These are phyloP conservation scores for Tenodera sinensis DNA, from an alignment of 2,888 invertebrate genomes.

Conservation along the genomic window DNA sequence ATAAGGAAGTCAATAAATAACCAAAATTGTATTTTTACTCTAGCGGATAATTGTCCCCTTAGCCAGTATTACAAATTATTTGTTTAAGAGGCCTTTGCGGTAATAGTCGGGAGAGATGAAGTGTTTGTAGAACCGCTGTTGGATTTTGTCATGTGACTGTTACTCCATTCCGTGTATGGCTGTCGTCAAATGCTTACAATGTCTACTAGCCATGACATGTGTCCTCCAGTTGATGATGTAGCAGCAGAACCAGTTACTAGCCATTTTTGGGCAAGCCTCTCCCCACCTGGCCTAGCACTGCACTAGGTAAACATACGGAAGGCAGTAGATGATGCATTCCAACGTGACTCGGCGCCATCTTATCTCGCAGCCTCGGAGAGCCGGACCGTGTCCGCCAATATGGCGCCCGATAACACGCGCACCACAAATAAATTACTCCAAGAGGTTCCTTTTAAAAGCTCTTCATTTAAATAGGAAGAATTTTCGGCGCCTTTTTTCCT, in stretches of 20 bases:
- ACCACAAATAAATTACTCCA: slow-evolving; percentile 6
- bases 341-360: background rate
- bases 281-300: background rate
- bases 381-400: slow-evolving; percentile 10
- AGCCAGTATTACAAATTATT: too few relatives aligned
- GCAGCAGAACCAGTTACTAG: background rate
- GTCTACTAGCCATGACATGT: too few relatives aligned
- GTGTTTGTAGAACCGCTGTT: too few relatives aligned
- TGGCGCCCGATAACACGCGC: background rate
- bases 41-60: too few relatives aligned
- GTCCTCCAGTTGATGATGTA: background rate
- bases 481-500: background rate
- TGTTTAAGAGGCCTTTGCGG: too few relatives aligned
- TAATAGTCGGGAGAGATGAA: too few relatives aligned
- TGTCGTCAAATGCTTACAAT: too few relatives aligned
- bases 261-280: background rate
- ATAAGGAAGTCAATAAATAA: too few relatives aligned
- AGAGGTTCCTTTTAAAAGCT: background rate
- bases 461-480: background rate
- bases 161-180: too few relatives aligned
- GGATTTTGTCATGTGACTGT: too few relatives aligned
- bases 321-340: background rate
- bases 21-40: too few relatives aligned
- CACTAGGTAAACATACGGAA: background rate
- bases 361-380: background rate